Conservation (phyloP, 2,797 vertebrate genomes). For the Cyclura pinguis region DNA sequence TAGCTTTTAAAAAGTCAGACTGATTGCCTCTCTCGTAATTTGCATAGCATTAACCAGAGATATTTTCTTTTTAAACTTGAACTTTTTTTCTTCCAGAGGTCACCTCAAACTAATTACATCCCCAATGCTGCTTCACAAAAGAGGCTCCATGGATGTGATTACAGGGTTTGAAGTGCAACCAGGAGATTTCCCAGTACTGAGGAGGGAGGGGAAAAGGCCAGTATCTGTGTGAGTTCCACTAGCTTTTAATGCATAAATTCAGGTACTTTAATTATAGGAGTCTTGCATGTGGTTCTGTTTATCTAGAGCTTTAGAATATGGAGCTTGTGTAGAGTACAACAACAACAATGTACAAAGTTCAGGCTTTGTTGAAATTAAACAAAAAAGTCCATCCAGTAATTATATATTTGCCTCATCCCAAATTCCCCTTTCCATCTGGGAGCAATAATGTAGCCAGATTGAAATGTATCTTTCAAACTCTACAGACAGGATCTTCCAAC, state of each 20-base stretch:
- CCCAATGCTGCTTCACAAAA: slow-evolving; percentile 55
- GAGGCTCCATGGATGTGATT: slow-evolving; percentile 48
- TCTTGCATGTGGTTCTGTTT: not conserved
- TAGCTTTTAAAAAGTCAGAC: slow-evolving; percentile 82
- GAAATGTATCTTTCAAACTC: slow-evolving; percentile 16
- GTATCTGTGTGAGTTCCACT: not conserved
- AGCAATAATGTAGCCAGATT: slow-evolving; percentile 22
- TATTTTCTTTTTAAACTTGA: slow-evolving; percentile 77
- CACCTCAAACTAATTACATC: slow-evolving; percentile 80
- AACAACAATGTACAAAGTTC: not conserved
- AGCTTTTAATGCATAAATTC: not conserved
- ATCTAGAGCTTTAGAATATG: not conserved
- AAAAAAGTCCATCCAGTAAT: not conserved
- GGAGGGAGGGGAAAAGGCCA: slow-evolving; percentile 15
- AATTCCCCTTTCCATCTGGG: slow-evolving; percentile 25
- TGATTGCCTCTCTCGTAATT: slow-evolving; percentile 85
- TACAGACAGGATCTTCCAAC: not conserved
- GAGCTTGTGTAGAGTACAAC: not conserved
- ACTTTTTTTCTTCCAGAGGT: slow-evolving; percentile 76
- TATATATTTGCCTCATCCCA: not conserved
- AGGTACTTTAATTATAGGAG: slow-evolving; percentile 18
- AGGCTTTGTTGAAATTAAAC: not conserved
- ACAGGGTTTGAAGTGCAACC: slow-evolving; percentile 55
- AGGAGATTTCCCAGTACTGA: slow-evolving; percentile 10
- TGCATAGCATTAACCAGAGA: slow-evolving; percentile 84